phyloP scores from a whole-genome alignment of 2,113 vertebrate species.

The Sinocyclocheilus anshuiensis region DNA sequence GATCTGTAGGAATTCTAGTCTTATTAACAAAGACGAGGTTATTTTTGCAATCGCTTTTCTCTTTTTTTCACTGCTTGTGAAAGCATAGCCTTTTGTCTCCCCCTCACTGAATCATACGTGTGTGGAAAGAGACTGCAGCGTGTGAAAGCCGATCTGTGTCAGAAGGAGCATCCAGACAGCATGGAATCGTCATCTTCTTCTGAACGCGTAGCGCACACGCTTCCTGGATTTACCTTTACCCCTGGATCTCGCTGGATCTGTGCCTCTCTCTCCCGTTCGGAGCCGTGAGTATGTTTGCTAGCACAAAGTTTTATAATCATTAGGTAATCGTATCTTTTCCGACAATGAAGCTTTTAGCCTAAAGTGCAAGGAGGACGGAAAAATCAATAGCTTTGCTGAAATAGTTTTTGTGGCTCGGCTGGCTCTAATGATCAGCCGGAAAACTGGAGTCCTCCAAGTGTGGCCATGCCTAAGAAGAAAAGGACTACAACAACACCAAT shows the following conservation, averaged over 20 bases:
- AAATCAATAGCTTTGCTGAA: constrained; percentile 51
- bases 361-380: constrained; percentile 45
- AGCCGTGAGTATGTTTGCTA: constrained; percentile 48
- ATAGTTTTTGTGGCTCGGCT: constrained; percentile 44
- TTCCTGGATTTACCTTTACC: constrained; percentile 41
- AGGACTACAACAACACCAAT: constrained; percentile 41
- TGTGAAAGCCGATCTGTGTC: constrained; percentile 50
- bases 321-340: constrained; percentile 46
- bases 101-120: constrained; percentile 54
- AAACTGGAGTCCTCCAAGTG: constrained; percentile 34
- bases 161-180: constrained; percentile 48
- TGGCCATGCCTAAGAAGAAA: constrained; percentile 47
- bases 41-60: constrained; percentile 50
- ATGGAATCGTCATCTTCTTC: constrained; percentile 46
- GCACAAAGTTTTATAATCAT: constrained; percentile 49
- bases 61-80: constrained; percentile 55
- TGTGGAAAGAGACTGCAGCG: constrained; percentile 52
- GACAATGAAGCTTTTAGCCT: constrained; percentile 47
- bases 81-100: constrained; percentile 55
- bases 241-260: constrained; percentile 30
- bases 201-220: constrained; percentile 29
- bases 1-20: constrained; percentile 60
- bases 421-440: constrained; percentile 46
- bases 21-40: constrained; percentile 52
- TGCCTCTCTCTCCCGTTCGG: constrained; percentile 25